These are phyloP conservation scores for Dromius quadrimaculatus DNA, from an alignment of 2,888 invertebrate genomes.

Conservation along the genomic window DNA sequence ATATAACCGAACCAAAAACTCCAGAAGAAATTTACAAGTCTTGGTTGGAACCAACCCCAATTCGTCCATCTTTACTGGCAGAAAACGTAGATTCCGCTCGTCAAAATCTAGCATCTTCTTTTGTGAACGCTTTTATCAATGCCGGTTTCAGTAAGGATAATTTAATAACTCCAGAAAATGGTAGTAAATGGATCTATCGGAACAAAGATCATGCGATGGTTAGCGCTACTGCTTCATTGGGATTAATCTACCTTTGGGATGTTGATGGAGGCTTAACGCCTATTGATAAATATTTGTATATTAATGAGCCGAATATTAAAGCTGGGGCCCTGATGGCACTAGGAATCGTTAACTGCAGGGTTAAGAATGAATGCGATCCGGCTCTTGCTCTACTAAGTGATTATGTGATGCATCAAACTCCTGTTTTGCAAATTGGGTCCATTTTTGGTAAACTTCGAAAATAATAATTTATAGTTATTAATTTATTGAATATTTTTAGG, in stretches of 20 bases:
- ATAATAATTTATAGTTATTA: slow-evolving; percentile 12
- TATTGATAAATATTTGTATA: slow-evolving; percentile 89
- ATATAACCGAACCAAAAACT: slow-evolving; percentile 98
- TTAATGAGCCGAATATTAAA: slow-evolving; percentile 79
- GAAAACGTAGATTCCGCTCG: slow-evolving; percentile 89
- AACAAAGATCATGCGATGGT: slow-evolving; percentile 99
- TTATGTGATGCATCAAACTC: slow-evolving; percentile 88
- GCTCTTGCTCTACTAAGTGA: slow-evolving; percentile 95
- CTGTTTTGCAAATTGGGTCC: slow-evolving; percentile 87
- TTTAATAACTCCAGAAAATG: slow-evolving; percentile 87
- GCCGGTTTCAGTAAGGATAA: slow-evolving; percentile 98
- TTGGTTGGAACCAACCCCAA: slow-evolving; percentile 84
- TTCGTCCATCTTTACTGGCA: slow-evolving; percentile 79
- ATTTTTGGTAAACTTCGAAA: slow-evolving; percentile 70
- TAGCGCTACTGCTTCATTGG: slow-evolving; percentile 96
- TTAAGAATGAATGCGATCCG: slow-evolving; percentile 97
- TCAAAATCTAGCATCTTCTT: slow-evolving; percentile 96
- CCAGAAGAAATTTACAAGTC: slow-evolving; percentile 99
- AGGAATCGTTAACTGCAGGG: slow-evolving; percentile 97
- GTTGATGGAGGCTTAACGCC: slow-evolving; percentile 98
- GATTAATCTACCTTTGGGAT: slow-evolving; percentile 97
- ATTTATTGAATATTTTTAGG: slow-evolving; percentile 66
- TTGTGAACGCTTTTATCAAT: slow-evolving; percentile 99
- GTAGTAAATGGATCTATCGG: slow-evolving; percentile 91
- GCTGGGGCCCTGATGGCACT: slow-evolving; percentile 96